Conservation (phyloP, 2,113 vertebrate genomes). For the Monopterus albus region DNA sequence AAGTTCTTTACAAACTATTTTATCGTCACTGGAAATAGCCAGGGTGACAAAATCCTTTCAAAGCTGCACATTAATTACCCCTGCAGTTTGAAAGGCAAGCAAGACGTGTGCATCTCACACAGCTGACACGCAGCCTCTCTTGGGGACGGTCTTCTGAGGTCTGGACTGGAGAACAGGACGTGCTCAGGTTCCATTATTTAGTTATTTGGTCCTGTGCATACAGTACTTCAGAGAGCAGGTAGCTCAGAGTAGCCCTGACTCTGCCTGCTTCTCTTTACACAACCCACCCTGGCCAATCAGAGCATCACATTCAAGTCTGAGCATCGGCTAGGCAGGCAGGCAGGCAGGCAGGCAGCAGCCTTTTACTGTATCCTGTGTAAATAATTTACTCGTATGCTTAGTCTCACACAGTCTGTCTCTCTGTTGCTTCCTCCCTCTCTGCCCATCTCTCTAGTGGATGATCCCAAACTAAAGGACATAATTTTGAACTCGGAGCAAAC, state of each 20-base stretch:
- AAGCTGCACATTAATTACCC: slow-evolving; percentile 47
- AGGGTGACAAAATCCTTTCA: slow-evolving; percentile 38
- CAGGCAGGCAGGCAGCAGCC: slow-evolving; percentile 58
- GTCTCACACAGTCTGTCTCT: slow-evolving; percentile 34
- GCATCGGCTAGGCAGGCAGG: slow-evolving; percentile 19
- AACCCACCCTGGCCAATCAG: slow-evolving; percentile 52
- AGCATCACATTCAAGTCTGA: slow-evolving; percentile 29
- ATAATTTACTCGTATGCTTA: slow-evolving; percentile 75
- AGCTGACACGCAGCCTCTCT: slow-evolving; percentile 38
- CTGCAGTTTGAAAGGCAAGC: slow-evolving; percentile 57
- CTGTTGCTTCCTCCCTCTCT: neutral
- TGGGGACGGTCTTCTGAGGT: slow-evolving; percentile 61
- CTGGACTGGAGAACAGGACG: slow-evolving; percentile 64
- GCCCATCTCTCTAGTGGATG: slow-evolving; percentile 15
- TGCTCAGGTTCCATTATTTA: slow-evolving; percentile 73
- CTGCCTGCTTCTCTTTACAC: slow-evolving; percentile 42
- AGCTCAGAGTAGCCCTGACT: slow-evolving; percentile 51
- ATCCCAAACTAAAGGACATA: slow-evolving; percentile 41
- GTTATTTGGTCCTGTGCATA: slow-evolving; percentile 61
- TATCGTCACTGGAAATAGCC: slow-evolving; percentile 20
- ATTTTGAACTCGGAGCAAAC: slow-evolving; percentile 33
- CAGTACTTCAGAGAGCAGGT: slow-evolving; percentile 54
- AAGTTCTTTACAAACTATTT: slow-evolving; percentile 13
- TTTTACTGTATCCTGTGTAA: slow-evolving; percentile 78
- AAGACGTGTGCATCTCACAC: slow-evolving; percentile 35